Evolutionary conservation across 2,797 vertebrate species (phyloP).

Genomic region (Nannoperca obscura): DNA sequence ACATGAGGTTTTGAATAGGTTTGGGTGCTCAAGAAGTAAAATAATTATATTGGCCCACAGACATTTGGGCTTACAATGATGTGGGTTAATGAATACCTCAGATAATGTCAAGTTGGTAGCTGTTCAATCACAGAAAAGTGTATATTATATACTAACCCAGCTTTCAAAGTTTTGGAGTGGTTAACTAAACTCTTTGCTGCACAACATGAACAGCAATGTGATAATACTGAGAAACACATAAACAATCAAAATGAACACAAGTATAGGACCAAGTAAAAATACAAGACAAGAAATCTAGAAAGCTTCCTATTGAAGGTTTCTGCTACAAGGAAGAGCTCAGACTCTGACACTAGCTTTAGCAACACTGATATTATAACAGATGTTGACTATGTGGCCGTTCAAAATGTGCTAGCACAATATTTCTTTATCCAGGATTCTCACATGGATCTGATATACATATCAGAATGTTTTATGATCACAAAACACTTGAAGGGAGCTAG

Average conservation of each 20-base stretch:
- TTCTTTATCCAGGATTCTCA: too few relatives aligned
- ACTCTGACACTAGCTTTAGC: too few relatives aligned
- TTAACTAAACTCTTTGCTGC: not conserved
- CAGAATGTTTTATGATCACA: too few relatives aligned
- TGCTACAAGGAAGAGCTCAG: not conserved
- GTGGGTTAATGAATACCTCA: not conserved
- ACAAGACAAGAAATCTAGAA: not conserved
- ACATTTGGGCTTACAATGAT: too few relatives aligned
- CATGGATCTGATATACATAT: too few relatives aligned
- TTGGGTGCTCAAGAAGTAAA: not conserved
- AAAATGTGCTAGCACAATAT: too few relatives aligned
- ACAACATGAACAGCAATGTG: not conserved
- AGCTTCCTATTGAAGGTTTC: not conserved
- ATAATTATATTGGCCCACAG: too few relatives aligned
- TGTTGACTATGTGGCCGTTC: too few relatives aligned
- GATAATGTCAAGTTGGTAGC: not conserved
- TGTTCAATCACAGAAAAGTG: not conserved
- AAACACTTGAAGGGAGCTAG: too few relatives aligned
- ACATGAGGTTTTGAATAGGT: not conserved
- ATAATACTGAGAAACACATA: not conserved
- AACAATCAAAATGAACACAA: not conserved
- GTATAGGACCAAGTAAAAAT: not conserved
- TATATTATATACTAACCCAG: not conserved
- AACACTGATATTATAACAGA: too few relatives aligned
- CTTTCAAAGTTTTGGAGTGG: not conserved